phyloP scores from a whole-genome alignment of 1,140 invertebrate species.

The Diorhabda elongata region DNA sequence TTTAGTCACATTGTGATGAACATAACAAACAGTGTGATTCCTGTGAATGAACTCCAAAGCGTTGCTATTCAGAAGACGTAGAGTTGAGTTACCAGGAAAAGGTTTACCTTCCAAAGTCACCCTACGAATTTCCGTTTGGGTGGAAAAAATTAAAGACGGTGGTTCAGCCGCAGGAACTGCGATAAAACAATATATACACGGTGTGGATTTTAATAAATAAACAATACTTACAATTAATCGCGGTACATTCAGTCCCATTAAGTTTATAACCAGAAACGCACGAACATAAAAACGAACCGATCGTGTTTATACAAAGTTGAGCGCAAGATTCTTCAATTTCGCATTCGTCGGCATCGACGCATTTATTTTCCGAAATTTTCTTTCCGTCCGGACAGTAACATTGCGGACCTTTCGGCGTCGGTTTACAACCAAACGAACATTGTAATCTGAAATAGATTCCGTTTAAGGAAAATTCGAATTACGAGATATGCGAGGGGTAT shows the following conservation, averaged over 20 bases:
- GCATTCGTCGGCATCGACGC: constrained; percentile 74
- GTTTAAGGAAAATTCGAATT: background rate
- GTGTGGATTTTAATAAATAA: background rate
- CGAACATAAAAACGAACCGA: constrained; percentile 67
- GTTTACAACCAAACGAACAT: constrained; percentile 65
- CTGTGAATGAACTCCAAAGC: constrained; percentile 54
- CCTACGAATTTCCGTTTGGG: constrained; percentile 52
- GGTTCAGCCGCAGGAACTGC: constrained; percentile 52
- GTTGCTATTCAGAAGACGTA: constrained; percentile 48
- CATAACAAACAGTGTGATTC: constrained; percentile 65
- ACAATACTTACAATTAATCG: constrained; percentile 61
- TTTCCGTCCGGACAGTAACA: constrained; percentile 74
- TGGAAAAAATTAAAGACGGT: constrained; percentile 54
- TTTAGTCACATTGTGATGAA: constrained; percentile 56
- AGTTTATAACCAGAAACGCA: constrained; percentile 71
- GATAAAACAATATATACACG: constrained; percentile 24
- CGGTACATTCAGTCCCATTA: constrained; percentile 55
- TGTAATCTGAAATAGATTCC: constrained; percentile 41
- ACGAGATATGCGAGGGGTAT: background rate
- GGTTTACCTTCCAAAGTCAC: constrained; percentile 53
- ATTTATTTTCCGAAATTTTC: constrained; percentile 59
- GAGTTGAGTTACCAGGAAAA: constrained; percentile 47
- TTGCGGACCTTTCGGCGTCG: constrained; percentile 55
- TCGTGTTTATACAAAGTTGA: constrained; percentile 71
- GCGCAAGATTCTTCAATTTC: constrained; percentile 68